Evolutionary conservation across 2,888 invertebrate species (phyloP).

Genomic region (Acleris sparsana): DNA sequence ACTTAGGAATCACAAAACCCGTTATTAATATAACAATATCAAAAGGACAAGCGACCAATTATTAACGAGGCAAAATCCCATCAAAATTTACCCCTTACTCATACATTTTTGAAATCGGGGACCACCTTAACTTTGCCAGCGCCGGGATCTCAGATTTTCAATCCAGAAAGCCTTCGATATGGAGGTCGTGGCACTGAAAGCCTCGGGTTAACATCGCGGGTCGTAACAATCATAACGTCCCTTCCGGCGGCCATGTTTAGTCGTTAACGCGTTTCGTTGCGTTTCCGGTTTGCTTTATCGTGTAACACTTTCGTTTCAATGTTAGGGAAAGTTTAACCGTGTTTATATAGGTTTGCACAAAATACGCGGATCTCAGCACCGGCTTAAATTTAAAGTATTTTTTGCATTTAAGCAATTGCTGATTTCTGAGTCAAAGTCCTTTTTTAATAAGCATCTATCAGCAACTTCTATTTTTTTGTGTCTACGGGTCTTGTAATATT

Average conservation of each 20-base stretch:
- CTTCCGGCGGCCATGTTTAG: slow-evolving; percentile 71
- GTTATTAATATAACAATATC: not conserved
- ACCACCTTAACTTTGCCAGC: slow-evolving; percentile 41
- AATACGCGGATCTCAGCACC: not conserved
- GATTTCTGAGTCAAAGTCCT: too few species aligned
- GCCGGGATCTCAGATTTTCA: too few species aligned
- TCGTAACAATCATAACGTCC: slow-evolving; percentile 49
- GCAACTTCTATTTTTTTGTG: too few species aligned
- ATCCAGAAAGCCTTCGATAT: too few species aligned
- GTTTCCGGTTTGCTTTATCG: slow-evolving; percentile 63
- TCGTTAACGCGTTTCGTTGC: slow-evolving; percentile 65
- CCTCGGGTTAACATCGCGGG: slow-evolving; percentile 48
- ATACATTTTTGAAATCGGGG: slow-evolving; percentile 57
- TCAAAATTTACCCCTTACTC: slow-evolving; percentile 22
- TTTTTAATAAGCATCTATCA: too few species aligned
- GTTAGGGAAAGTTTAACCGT: slow-evolving; percentile 18
- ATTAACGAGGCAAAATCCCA: slow-evolving; percentile 30
- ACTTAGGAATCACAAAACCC: too few species aligned
- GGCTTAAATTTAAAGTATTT: not conserved
- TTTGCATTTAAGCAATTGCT: not conserved
- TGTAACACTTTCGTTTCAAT: slow-evolving; percentile 53
- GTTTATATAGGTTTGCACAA: slow-evolving; percentile 5
- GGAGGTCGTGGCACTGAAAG: slow-evolving; percentile 37
- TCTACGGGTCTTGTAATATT: too few species aligned
- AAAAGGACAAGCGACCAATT: slow-evolving; percentile 6